phyloP scores from a whole-genome alignment of 1,140 invertebrate species.

The Yoshiicerus persimilis region DNA sequence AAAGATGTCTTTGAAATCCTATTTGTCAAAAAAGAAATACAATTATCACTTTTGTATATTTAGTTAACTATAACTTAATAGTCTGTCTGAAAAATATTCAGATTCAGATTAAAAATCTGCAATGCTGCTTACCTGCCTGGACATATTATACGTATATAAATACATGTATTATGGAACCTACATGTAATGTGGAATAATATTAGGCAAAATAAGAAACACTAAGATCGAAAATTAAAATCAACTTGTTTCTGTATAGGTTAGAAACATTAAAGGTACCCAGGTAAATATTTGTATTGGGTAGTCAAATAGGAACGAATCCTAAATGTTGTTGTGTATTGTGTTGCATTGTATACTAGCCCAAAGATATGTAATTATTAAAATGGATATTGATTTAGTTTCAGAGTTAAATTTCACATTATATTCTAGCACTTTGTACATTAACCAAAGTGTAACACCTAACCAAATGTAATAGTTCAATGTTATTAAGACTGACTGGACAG shows the following conservation, averaged over 20 bases:
- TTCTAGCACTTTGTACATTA: neutral
- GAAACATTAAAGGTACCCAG: neutral
- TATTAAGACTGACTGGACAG: slow-evolving; percentile 16
- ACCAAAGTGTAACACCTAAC: slow-evolving; percentile 16
- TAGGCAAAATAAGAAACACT: too few relatives aligned
- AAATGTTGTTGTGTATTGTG: neutral
- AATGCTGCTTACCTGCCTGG: neutral
- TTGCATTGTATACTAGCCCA: neutral
- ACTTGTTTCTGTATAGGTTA: neutral
- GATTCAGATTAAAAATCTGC: neutral
- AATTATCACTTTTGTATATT: neutral
- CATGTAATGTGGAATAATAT: too few relatives aligned
- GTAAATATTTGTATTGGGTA: neutral
- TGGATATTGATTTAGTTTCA: neutral
- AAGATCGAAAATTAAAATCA: neutral
- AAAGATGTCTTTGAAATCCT: neutral
- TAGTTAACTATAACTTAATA: neutral
- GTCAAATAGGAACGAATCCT: neutral
- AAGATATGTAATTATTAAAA: neutral
- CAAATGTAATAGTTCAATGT: slow-evolving; percentile 23
- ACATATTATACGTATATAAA: neutral
- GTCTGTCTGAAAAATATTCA: neutral
- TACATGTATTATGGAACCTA: neutral
- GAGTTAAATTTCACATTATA: neutral
- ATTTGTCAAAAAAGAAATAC: neutral